Evolutionary conservation across 64 coral and sea anemone genomes (phyloP), one percentile per base, ranked within the genome.

Genomic region (Pocillopora verrucosa): DNA sequence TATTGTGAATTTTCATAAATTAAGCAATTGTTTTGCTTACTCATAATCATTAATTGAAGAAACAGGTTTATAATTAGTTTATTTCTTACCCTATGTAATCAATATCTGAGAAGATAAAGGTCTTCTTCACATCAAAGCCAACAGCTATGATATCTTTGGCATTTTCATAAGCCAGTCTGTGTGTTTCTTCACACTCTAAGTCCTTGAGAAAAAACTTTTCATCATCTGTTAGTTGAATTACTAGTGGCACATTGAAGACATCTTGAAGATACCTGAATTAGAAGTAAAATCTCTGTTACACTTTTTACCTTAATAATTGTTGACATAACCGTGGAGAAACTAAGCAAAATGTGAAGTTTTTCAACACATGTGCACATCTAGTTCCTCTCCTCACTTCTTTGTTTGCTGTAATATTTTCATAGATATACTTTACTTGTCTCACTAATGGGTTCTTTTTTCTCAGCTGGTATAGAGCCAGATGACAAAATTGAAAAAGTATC

Each of bases 61-160:
- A 73, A 51, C 41, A 0, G 41, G 41, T 70, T 70, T 70, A 63
- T 2, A 63, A 63, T 4, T 63, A 15, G 61, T 15, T 63, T 34
- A 1, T 6, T 58, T 19, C 87, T 86, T 73, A 99, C 96, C 96
- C 91, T 72, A 99, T 95, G 58, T 95, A 99, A 95, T 99, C 96
- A 68, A 99, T 88, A 87, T 99, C 96, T 57, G 96, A 99, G 87
- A 99, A 99, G 75, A 99, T 99, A 74, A 99, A 99, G 17, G 96
- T 99, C 75, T 99, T 99, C 56, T 99, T 95, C 4, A 87, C 73
- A 86, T 99, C 96, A 95, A 99, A 99, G 26, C 96, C 96, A 79
- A 90, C 92, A 59, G 96, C 96, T 64, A 99, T 99, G 19, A 99
- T 99, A 79, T 99, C 96, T 76, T 99, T 99, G 9, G 90, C 89